Conservation (phyloP, 2,888 invertebrate genomes). For the Drosophila neonasuta region DNA sequence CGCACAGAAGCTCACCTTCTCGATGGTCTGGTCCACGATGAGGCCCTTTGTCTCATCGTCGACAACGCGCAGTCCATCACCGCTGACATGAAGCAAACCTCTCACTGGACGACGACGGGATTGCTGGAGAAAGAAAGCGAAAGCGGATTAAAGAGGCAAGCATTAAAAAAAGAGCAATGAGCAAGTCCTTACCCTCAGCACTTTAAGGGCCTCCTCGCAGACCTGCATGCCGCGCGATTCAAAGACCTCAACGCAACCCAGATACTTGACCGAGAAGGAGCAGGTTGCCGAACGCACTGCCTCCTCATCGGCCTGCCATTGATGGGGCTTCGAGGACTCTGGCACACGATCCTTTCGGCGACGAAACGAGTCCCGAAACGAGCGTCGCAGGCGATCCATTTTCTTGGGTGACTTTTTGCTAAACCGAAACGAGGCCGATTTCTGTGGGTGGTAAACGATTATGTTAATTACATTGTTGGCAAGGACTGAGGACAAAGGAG, state of each 20-base stretch:
- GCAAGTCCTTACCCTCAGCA: slow-evolving; percentile 90
- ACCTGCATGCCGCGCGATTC: slow-evolving; percentile 99
- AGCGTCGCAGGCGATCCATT: slow-evolving; percentile 94
- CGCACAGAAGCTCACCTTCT: slow-evolving; percentile 99
- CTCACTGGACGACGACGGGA: slow-evolving; percentile 94
- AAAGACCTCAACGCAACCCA: slow-evolving; percentile 99
- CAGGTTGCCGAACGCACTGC: slow-evolving; percentile 98
- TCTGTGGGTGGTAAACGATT: slow-evolving; percentile 80
- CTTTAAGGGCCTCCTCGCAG: slow-evolving; percentile 99
- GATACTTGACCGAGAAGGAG: slow-evolving; percentile 98
- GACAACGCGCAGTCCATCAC: slow-evolving; percentile 97
- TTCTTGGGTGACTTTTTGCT: slow-evolving; percentile 87
- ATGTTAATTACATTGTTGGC: neutral
- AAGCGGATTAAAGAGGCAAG: neutral
- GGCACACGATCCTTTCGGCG: slow-evolving; percentile 93
- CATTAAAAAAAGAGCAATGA: neutral
- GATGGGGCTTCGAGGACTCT: slow-evolving; percentile 97
- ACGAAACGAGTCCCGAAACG: slow-evolving; percentile 96
- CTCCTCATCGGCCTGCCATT: slow-evolving; percentile 99
- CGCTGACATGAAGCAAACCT: slow-evolving; percentile 94
- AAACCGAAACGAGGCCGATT: slow-evolving; percentile 83
- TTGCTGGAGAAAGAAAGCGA: slow-evolving; percentile 85
- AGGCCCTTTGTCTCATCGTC: slow-evolving; percentile 99
- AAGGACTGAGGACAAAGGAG: neutral
- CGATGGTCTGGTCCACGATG: slow-evolving; percentile 99